These are phyloP conservation scores for Echiichthys vipera DNA, from an alignment of 2,797 vertebrate genomes.

Conservation along the genomic window DNA sequence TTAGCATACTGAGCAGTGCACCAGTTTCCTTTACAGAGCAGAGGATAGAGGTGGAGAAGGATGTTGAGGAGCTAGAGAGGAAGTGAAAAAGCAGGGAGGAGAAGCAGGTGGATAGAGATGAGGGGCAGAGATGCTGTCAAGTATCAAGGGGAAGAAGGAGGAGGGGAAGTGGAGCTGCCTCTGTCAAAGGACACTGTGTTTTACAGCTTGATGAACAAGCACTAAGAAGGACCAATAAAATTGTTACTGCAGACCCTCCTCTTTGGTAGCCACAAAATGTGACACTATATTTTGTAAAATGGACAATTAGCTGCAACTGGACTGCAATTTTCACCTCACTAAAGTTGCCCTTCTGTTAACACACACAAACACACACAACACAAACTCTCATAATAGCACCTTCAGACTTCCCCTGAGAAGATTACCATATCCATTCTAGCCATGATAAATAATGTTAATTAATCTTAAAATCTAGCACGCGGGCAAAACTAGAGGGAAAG, in stretches of 20 bases:
- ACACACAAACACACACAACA: slow-evolving; percentile 12
- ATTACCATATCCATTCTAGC: not conserved
- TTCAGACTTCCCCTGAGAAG: not conserved
- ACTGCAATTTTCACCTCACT: slow-evolving; percentile 36
- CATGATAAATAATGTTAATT: not conserved
- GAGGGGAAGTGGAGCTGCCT: slow-evolving; percentile 22
- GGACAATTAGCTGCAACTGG: slow-evolving; percentile 43
- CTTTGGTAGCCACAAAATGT: slow-evolving; percentile 55
- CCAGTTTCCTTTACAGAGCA: slow-evolving; percentile 49
- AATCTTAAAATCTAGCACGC: not conserved
- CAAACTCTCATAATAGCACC: not conserved
- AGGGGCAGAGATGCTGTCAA: slow-evolving; percentile 28
- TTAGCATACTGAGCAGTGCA: slow-evolving; percentile 67
- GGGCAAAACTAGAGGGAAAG: not conserved
- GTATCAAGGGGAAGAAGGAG: not conserved
- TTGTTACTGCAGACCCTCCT: slow-evolving; percentile 61
- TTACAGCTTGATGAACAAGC: slow-evolving; percentile 75
- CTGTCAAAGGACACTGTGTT: slow-evolving; percentile 67
- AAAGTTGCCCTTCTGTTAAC: slow-evolving; percentile 18
- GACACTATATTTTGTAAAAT: slow-evolving; percentile 67
- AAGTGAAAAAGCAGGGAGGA: slow-evolving; percentile 11
- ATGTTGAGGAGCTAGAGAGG: slow-evolving; percentile 31
- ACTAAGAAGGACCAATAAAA: slow-evolving; percentile 74
- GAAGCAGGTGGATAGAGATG: slow-evolving; percentile 52
- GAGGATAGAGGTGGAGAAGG: slow-evolving; percentile 33